A percentile compares a stretch with the other conserved stretches of the same genome.
Conservation (phyloP, 1,140 invertebrate genomes). For the Nautilus pompilius region DNA sequence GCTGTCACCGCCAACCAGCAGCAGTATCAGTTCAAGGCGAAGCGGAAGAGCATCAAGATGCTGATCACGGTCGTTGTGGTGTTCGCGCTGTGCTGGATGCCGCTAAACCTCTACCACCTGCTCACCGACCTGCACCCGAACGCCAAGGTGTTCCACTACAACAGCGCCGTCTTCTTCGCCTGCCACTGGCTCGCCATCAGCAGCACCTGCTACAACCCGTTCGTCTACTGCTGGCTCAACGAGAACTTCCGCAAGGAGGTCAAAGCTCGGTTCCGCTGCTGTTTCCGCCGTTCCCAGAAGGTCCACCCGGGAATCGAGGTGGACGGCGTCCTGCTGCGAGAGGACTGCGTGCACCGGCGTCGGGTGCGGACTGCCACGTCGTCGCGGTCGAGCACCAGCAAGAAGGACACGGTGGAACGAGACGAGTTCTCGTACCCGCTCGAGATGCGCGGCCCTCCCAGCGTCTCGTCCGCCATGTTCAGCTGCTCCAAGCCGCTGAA, state of each 20-base stretch:
- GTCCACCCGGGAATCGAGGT: constrained; percentile 7
- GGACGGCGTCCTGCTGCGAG: not conserved
- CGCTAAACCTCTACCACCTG: constrained; percentile 59
- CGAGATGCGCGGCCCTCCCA: no score
- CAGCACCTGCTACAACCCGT: constrained; percentile 61
- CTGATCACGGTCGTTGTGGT: constrained; percentile 57
- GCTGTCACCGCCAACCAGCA: constrained; percentile 43
- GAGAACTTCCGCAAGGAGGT: constrained; percentile 48
- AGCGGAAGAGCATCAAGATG: constrained; percentile 54
- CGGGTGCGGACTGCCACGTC: not conserved
- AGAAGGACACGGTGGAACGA: no score
- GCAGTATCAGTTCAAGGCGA: constrained; percentile 39
- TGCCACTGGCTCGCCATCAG: constrained; percentile 61
- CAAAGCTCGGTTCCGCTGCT: constrained; percentile 33
- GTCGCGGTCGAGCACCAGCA: no score
- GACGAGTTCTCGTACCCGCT: no score
- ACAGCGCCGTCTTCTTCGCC: constrained; percentile 53
- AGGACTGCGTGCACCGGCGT: not conserved
- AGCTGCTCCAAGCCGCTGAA: no score
- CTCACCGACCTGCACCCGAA: constrained; percentile 57
- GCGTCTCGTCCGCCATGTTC: no score
- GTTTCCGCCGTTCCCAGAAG: constrained; percentile 7
- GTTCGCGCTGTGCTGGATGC: constrained; percentile 60
- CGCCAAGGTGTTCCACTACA: constrained; percentile 30
- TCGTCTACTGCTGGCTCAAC: constrained; percentile 61